These are phyloP conservation scores for Drosophila aff. DNA, from an alignment of 1,140 invertebrate genomes.

Conservation along the genomic window DNA sequence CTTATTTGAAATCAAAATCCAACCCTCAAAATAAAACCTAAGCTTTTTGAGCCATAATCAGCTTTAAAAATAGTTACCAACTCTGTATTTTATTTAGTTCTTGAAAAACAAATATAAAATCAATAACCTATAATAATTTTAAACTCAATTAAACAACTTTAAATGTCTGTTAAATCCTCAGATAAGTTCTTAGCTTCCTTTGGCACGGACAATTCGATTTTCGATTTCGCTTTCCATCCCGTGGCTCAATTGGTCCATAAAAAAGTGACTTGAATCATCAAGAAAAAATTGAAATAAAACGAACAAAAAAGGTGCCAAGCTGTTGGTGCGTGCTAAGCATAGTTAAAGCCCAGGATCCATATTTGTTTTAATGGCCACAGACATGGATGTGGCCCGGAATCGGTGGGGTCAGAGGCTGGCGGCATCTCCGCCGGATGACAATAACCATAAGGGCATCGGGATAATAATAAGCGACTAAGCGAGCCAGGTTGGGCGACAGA, in stretches of 20 bases:
- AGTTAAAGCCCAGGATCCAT: slow-evolving; percentile 61
- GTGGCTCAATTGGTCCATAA: slow-evolving; percentile 22
- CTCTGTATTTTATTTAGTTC: background rate
- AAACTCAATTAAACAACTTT: background rate
- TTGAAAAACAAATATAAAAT: background rate
- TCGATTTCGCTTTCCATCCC: background rate
- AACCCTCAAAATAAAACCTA: background rate
- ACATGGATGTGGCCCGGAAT: slow-evolving; percentile 22
- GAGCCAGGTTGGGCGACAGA: slow-evolving; percentile 46
- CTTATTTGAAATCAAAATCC: no score
- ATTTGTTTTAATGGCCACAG: slow-evolving; percentile 71
- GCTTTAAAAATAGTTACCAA: background rate
- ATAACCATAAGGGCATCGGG: slow-evolving; percentile 66
- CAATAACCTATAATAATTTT: background rate
- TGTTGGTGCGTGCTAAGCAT: slow-evolving; percentile 68
- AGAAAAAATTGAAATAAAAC: slow-evolving; percentile 19
- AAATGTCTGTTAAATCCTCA: background rate
- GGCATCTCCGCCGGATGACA: slow-evolving; percentile 41
- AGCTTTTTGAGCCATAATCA: no score
- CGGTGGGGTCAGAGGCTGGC: background rate
- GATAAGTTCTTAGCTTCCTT: background rate
- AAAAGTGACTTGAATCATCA: slow-evolving; percentile 24
- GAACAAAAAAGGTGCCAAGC: slow-evolving; percentile 55
- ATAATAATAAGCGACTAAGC: slow-evolving; percentile 78
- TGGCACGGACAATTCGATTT: background rate